Base-by-base conservation (phyloP, 2,797 vertebrate species). In the Pelodytes ibericus region DNA sequence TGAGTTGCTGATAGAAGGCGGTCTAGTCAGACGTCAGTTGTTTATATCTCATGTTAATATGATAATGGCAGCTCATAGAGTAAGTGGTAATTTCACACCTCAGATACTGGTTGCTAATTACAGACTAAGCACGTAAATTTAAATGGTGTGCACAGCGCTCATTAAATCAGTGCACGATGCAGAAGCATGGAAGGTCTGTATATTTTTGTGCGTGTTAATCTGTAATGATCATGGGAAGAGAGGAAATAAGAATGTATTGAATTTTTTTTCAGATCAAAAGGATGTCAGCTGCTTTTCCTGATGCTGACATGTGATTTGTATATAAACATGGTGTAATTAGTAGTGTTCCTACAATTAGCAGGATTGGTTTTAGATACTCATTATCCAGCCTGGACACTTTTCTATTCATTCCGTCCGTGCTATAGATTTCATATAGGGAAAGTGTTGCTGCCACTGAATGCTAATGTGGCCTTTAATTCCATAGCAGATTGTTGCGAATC, bases 141-240 rank as follows among this genome's bases (percentile, higher is more conserved):
- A 56, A 56, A 29, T 36, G 69, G 41, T 66, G 60, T 72, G 64
- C 41, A 27, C 56, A 53, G n/a, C 24, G 39, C 63, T 72, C 62
- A 78, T 78, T 78, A 72, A 72, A 77, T 72, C 70, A 72, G 75
- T 72, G 76, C 56, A 61, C 72, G 72, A 51, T 68, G 61, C 31
- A 51, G 63, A 59, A 16, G 30, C 13, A 31, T 31, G 56, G 36
- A 58, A 61, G 63, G 30, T 60, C 41, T 66, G 69, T 26, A 56
- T 57, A 51, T 67, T 47, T 78, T 41, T 53, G 41, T 72, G 6
- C 9, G 67, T 65, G 41, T 76, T 64, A 72, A 72, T 53, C 24
- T 53, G 58, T 31, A 25, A 30, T 31, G 9, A 67, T n/a, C 16
- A 66, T 39, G 36, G 29, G 18, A 49, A 39, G 29, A 36, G 31